Percentiles rank a stretch among this genome's conserved stretches.
Conservation (phyloP, 2,797 vertebrate genomes). For the Heteromormyrus szaboi region DNA sequence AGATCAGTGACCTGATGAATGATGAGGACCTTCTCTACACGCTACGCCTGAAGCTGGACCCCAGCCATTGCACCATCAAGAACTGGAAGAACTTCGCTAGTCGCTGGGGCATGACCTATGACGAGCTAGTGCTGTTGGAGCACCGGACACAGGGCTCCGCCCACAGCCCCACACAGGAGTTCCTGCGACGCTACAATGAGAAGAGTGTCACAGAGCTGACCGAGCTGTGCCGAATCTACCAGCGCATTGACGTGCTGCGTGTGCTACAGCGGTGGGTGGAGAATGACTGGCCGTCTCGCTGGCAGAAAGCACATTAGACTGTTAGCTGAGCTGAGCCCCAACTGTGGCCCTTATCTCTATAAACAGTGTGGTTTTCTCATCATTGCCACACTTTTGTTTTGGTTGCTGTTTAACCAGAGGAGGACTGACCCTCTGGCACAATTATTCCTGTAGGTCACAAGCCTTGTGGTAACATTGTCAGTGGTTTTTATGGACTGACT, state of each 20-base stretch:
- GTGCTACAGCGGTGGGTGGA: slow-evolving; percentile 87
- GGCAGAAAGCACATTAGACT: slow-evolving; percentile 59
- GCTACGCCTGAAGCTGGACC: slow-evolving; percentile 88
- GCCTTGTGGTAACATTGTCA: background rate
- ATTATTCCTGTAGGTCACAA: background rate
- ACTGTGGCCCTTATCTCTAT: background rate
- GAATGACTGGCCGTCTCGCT: slow-evolving; percentile 87
- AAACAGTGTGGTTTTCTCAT: background rate
- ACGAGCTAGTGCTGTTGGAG: slow-evolving; percentile 90
- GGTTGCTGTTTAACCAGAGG: background rate
- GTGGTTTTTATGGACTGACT: background rate
- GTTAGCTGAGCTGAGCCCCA: background rate
- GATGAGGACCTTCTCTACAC: slow-evolving; percentile 89
- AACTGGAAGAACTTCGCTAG: slow-evolving; percentile 99
- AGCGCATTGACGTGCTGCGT: slow-evolving; percentile 83
- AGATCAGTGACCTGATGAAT: slow-evolving; percentile 91
- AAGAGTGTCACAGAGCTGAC: slow-evolving; percentile 85
- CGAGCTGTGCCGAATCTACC: slow-evolving; percentile 87
- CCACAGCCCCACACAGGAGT: slow-evolving; percentile 89
- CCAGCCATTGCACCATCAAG: slow-evolving; percentile 92
- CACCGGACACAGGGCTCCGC: slow-evolving; percentile 71
- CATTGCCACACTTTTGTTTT: background rate
- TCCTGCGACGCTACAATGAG: slow-evolving; percentile 87
- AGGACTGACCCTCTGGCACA: background rate
- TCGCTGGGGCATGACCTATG: slow-evolving; percentile 97